Evolutionary conservation across 2,113 vertebrate genomes (phyloP), one percentile per base, ranked within the genome.

Genomic region (Prinia subflava): DNA sequence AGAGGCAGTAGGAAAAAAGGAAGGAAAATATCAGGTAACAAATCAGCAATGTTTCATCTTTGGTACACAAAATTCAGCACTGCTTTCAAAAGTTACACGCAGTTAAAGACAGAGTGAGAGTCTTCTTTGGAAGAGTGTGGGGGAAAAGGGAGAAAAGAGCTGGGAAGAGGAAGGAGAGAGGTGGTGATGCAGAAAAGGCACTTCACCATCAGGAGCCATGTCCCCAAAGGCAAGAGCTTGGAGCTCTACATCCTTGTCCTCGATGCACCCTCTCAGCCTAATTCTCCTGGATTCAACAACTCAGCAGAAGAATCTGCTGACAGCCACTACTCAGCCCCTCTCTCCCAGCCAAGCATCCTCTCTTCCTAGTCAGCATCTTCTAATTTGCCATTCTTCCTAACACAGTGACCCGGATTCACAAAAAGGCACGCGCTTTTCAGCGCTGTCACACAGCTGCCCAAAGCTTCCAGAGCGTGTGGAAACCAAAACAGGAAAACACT

Each of bases 401-500:
- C 84, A 88, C 80, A 87, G 62, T 78, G 83, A 87, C 83, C 52
- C 24, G 49, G 46, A 89, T 83, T 60, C 86, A 60, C 53, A 10
- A 37, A n/a, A 77, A 83, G 30, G 30, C 53, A 65, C 0, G 0
- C 5, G 16, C 37, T 68, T 82, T 15, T 28, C 2, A 62, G 25
- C 3, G n/a, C 77, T 82, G 60, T 39, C 82, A 75, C 49, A 35
- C 62, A 83, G 74, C 74, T 92, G 77, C 42, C 57, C 52, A 75
- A 91, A 82, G 92, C 80, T 64, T 30, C 27, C 69, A 68, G 35
- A 78, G 59, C 57, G 75, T 19, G 27, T 21, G 13, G 79, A 75
- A 81, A 89, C 25, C 44, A 76, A n/a, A 92, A 35, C 21, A 79
- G n/a, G 73, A 47, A 71, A 77, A 71, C 89, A 56, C 55, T 79